Percentiles rank a stretch among this genome's conserved stretches.
These are phyloP conservation scores for Alligator sinensis DNA, from an alignment of 2,113 vertebrate species.

Conservation along the genomic window DNA sequence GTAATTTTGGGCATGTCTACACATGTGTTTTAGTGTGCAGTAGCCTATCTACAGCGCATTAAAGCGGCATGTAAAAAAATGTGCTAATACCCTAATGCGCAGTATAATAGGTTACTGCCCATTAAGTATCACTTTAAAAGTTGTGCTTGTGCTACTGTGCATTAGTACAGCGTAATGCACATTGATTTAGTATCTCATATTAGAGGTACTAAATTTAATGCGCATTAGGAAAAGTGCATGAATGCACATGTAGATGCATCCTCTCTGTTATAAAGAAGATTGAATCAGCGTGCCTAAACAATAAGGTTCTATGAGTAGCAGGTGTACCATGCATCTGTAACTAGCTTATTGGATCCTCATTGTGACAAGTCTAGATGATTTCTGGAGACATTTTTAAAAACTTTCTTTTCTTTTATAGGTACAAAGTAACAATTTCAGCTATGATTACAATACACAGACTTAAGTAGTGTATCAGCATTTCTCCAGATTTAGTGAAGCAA, in stretches of 20 bases:
- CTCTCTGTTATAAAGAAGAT: background rate
- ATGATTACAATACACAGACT: background rate
- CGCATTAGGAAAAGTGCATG: no score
- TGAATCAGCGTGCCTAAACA: background rate
- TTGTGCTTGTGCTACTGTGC: no score
- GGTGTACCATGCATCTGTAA: background rate
- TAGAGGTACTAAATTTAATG: no score
- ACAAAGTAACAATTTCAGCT: background rate
- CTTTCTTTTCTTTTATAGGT: background rate
- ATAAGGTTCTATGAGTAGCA: background rate
- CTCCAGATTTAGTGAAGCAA: background rate
- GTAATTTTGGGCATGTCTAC: background rate
- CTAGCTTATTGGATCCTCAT: background rate
- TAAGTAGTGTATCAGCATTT: background rate
- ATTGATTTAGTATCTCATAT: no score
- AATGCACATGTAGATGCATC: no score
- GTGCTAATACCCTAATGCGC: no score
- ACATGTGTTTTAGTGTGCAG: no score
- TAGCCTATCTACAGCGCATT: no score
- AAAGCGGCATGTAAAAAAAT: no score
- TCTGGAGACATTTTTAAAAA: background rate
- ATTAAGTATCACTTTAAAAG: no score
- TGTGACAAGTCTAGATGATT: background rate
- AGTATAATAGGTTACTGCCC: no score
- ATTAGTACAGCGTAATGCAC: no score